A percentile compares a stretch with the other conserved stretches of the same genome.
Conservation (phyloP, 2,888 invertebrate genomes). For the Charanyca ferruginea region DNA sequence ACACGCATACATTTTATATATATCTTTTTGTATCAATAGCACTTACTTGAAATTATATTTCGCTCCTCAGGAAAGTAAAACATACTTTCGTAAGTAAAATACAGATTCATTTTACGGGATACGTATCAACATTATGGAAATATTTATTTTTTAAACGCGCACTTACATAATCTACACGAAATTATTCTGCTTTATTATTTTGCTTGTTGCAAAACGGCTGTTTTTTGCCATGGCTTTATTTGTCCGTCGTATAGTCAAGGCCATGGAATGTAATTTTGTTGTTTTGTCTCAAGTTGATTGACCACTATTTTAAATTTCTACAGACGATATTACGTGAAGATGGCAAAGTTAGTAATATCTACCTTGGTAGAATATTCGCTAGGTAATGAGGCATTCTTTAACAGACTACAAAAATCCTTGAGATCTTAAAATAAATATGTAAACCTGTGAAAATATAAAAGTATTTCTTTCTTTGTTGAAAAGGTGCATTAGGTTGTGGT, state of each 20-base stretch:
- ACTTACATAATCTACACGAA: conserved; percentile 64
- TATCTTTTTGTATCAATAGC: conserved; percentile 8
- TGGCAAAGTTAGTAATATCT: conserved; percentile 12
- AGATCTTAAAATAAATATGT: conserved; percentile 41
- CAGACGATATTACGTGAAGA: background rate
- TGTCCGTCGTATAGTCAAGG: conserved; percentile 61
- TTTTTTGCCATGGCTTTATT: conserved; percentile 44
- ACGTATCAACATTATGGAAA: background rate
- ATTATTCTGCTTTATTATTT: conserved; percentile 32
- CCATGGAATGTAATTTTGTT: conserved; percentile 53
- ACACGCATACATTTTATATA: conserved; percentile 20
- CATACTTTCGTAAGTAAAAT: conserved; percentile 38
- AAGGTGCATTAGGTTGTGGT: background rate
- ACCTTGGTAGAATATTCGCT: conserved; percentile 6
- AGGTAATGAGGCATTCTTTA: conserved; percentile 27
- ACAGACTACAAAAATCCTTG: conserved; percentile 28
- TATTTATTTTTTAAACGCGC: conserved; percentile 17
- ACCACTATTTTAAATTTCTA: conserved; percentile 36
- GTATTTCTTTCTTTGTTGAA: background rate
- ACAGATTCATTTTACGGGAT: background rate
- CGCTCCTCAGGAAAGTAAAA: conserved; percentile 12
- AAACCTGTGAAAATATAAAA: conserved; percentile 8
- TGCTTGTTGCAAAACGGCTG: conserved; percentile 33
- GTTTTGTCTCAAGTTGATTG: conserved; percentile 41
- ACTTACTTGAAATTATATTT: conserved; percentile 11